A percentile compares a stretch with the other conserved stretches of the same genome.
These are phyloP conservation scores for Paraplagusia blochii DNA, from an alignment of 2,113 vertebrate genomes.

Conservation along the genomic window DNA sequence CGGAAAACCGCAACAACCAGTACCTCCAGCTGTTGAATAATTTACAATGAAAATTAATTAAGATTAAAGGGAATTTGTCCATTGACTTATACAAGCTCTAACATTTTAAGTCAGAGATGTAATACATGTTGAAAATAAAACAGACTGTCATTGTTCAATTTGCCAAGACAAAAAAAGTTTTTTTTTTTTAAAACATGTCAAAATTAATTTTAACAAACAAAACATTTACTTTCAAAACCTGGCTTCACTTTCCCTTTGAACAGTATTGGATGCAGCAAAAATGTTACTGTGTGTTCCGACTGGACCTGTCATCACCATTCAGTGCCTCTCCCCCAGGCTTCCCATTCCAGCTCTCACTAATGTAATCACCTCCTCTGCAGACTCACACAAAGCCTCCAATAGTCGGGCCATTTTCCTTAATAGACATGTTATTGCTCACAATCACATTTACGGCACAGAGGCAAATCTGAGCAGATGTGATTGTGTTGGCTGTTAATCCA, in stretches of 20 bases:
- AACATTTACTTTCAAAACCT: too few species aligned
- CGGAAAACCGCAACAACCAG: too few species aligned
- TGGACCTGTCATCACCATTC: conserved; percentile 74
- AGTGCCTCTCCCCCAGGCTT: conserved; percentile 71
- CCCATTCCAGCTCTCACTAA: conserved; percentile 59
- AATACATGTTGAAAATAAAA: too few species aligned
- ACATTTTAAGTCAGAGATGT: too few species aligned
- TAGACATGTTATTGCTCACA: conserved; percentile 92
- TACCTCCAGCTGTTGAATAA: too few species aligned
- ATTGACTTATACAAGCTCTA: too few species aligned
- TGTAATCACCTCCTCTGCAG: conserved; percentile 64
- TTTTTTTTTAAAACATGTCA: too few species aligned
- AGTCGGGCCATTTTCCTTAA: conserved; percentile 77
- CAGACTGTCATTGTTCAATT: too few species aligned
- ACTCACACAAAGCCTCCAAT: conserved; percentile 60
- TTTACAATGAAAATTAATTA: too few species aligned
- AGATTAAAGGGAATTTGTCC: too few species aligned
- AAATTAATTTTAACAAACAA: too few species aligned
- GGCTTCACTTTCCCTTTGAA: not conserved
- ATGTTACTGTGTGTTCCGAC: conserved; percentile 33
- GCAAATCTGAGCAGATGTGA: conserved; percentile 95
- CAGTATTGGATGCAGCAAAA: conserved; percentile 16
- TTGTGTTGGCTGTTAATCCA: conserved; percentile 86
- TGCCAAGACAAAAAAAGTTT: too few species aligned
- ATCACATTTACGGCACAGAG: conserved; percentile 92